A percentile compares a stretch with the other conserved stretches of the same genome.
Evolutionary conservation across 1,140 invertebrate genomes (phyloP).

Genomic region (Drosophila gunungcola): DNA sequence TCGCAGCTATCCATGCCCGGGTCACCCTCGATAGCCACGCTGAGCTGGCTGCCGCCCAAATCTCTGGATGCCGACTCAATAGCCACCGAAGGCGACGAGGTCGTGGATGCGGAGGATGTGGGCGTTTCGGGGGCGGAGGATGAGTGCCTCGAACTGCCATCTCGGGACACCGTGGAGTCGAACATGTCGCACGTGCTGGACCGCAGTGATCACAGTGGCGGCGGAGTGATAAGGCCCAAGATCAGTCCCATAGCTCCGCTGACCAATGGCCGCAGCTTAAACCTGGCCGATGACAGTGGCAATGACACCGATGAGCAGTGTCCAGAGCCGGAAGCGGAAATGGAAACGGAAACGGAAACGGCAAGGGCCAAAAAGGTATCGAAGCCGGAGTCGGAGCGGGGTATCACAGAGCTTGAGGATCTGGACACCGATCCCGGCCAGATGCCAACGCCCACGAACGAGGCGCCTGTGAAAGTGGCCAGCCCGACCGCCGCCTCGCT

Average conservation of each 20-base stretch:
- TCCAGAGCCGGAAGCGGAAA: slow-evolving; percentile 56
- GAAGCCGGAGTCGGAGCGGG: slow-evolving; percentile 6
- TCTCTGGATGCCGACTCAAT: slow-evolving; percentile 86
- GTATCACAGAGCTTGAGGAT: slow-evolving; percentile 6
- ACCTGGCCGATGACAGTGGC: slow-evolving; percentile 64
- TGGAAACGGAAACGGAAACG: slow-evolving; percentile 15
- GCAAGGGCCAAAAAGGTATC: slow-evolving; percentile 14
- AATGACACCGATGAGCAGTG: slow-evolving; percentile 78
- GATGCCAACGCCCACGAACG: slow-evolving; percentile 60
- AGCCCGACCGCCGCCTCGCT: slow-evolving; percentile 74
- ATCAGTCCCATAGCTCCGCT: slow-evolving; percentile 31
- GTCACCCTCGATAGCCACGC: slow-evolving; percentile 90
- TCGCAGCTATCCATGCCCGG: slow-evolving; percentile 86
- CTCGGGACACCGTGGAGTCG: slow-evolving; percentile 88
- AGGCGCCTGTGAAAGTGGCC: slow-evolving; percentile 41
- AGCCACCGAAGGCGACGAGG: slow-evolving; percentile 85
- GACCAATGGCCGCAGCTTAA: slow-evolving; percentile 36
- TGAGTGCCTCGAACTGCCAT: slow-evolving; percentile 87
- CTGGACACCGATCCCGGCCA: slow-evolving; percentile 7
- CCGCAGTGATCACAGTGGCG: slow-evolving; percentile 74
- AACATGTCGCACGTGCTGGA: slow-evolving; percentile 85
- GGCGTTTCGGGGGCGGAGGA: slow-evolving; percentile 78
- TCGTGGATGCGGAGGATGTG: slow-evolving; percentile 52
- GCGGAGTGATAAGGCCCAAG: slow-evolving; percentile 29
- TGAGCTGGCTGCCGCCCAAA: slow-evolving; percentile 89